Evolutionary conservation across 2,113 vertebrate genomes (phyloP).

Genomic region (Romanogobio albipinnatus): DNA sequence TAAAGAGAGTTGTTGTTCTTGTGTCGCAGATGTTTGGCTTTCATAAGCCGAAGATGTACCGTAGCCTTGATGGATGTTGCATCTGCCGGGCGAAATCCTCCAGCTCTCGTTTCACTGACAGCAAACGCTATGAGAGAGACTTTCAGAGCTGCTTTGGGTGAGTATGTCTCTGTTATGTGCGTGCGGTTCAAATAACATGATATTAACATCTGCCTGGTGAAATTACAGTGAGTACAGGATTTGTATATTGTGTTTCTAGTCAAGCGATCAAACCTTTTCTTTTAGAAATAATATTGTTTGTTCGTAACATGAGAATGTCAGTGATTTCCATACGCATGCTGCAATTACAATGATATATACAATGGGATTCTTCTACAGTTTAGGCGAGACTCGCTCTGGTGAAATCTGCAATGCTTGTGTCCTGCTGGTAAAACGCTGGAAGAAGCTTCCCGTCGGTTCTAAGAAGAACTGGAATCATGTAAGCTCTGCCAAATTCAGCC

Average conservation of each 20-base stretch:
- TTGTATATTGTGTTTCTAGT: not conserved
- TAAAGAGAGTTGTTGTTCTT: conserved; percentile 7
- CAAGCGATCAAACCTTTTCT: not conserved
- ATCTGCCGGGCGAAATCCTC: conserved; percentile 99
- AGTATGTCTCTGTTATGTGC: conserved; percentile 44
- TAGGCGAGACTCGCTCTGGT: conserved; percentile 92
- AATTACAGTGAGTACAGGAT: not conserved
- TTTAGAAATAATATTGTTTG: not conserved
- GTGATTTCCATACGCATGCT: not conserved
- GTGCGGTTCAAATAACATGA: not conserved
- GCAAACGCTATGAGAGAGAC: conserved; percentile 97
- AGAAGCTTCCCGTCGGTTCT: conserved; percentile 94
- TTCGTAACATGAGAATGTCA: not conserved
- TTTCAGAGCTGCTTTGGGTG: conserved; percentile 98
- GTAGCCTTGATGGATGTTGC: conserved; percentile 97
- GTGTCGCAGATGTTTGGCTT: conserved; percentile 93
- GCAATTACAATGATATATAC: too few species aligned
- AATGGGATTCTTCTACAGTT: conserved; percentile 69
- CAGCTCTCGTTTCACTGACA: conserved; percentile 98
- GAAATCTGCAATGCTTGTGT: conserved; percentile 99
- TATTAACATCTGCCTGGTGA: not conserved
- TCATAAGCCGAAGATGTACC: conserved; percentile 99
- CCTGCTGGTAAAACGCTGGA: conserved; percentile 97
- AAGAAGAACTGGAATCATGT: conserved; percentile 99
- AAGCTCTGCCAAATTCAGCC: conserved; percentile 59